Conservation (phyloP, 2,113 vertebrate species). For the Balaeniceps rex region DNA sequence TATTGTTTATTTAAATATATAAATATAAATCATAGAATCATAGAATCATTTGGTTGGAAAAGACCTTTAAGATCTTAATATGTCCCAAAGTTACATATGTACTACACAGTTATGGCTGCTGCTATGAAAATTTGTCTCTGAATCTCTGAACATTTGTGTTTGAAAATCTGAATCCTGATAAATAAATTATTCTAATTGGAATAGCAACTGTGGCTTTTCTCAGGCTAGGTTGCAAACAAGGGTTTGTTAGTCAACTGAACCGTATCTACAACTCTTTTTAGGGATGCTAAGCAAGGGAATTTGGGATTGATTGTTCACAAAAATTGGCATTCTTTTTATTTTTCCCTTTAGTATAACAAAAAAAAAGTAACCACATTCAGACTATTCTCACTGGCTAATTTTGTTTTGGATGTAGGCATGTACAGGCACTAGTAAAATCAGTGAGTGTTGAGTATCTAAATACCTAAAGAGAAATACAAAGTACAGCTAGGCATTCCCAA, state of each 20-base stretch:
- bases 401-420: neutral
- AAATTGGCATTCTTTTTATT: neutral
- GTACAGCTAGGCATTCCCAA: neutral
- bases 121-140: neutral
- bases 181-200: constrained; percentile 56
- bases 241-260: neutral
- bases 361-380: neutral
- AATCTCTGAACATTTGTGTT: neutral
- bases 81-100: constrained; percentile 11
- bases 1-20: too few relatives aligned
- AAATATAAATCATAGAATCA: too few relatives aligned
- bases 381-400: neutral
- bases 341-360: neutral
- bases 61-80: too few relatives aligned
- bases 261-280: neutral
- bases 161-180: constrained; percentile 56
- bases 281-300: neutral
- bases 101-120: neutral
- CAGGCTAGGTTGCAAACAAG: neutral
- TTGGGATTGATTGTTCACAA: neutral
- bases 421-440: neutral
- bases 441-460: neutral
- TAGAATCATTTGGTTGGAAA: too few relatives aligned
- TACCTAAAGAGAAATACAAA: neutral
- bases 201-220: neutral